These are phyloP conservation scores for Leptestheria dahalacensis DNA, from an alignment of 1,140 invertebrate genomes.

Conservation along the genomic window DNA sequence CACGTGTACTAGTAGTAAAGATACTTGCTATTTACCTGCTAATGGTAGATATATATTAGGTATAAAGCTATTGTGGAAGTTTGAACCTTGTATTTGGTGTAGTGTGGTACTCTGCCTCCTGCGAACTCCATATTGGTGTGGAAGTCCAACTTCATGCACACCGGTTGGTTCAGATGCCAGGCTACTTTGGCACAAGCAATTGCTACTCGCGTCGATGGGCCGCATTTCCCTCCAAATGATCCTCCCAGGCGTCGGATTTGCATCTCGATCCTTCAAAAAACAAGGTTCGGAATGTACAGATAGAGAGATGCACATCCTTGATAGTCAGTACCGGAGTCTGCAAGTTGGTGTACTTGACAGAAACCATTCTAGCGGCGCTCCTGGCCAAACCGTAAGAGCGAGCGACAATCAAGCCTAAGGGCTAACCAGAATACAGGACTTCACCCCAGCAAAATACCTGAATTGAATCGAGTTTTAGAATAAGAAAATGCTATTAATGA, in stretches of 20 bases:
- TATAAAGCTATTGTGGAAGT: too few relatives aligned
- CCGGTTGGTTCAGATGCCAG: constrained; percentile 22
- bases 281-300: constrained; percentile 23
- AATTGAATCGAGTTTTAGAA: background rate
- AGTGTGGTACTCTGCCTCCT: background rate
- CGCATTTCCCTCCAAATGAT: background rate
- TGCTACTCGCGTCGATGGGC: constrained; percentile 19
- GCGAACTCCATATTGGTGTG: background rate
- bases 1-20: too few relatives aligned
- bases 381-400: constrained; percentile 37
- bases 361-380: constrained; percentile 44
- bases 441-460: constrained; percentile 18
- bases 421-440: constrained; percentile 40
- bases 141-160: constrained; percentile 19
- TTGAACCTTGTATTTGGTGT: background rate
- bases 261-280: constrained; percentile 20
- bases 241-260: constrained; percentile 4
- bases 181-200: constrained; percentile 26
- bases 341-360: constrained; percentile 43
- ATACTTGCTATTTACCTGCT: too few relatives aligned
- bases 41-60: too few relatives aligned
- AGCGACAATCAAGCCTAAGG: constrained; percentile 53
- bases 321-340: constrained; percentile 42
- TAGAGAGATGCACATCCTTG: too few relatives aligned
- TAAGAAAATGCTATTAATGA: background rate